Evolutionary conservation across 2,113 vertebrate genomes (phyloP), one percentile per base, ranked within the genome.

Genomic region (Pogona vitticeps): DNA sequence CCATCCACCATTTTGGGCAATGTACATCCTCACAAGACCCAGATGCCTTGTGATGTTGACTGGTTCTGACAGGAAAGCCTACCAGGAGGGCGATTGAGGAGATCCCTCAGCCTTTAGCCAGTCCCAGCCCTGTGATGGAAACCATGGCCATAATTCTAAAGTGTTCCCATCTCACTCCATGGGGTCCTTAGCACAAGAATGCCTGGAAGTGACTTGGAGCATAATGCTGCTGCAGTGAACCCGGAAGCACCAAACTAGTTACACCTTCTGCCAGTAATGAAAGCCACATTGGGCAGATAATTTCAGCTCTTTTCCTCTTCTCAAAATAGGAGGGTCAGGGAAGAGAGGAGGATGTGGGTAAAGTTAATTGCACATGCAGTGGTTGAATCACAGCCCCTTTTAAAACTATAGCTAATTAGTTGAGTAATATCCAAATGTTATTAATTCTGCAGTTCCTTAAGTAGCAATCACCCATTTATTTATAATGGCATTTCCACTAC

Each of bases 391-490:
- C 26, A n/a, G n/a, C 9, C 86, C 81, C 84, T n/a, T 46, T 90
- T 89, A 86, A 91, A 92, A 71, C 73, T 83, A 76, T 42, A 86
- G 58, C 86, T 93, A 85, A 93, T 93, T 82, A 91, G 84, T 89
- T 89, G 92, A 91, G 85, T 92, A 85, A 86, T 82, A 92, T 73
- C 72, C 72, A 91, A 86, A 87, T 0, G 20, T 89, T 90, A 89
- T 87, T 94, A 92, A 90, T 91, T 90, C 86, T 52, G 40, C 70
- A 91, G 76, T 88, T 91, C 88, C 91, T 76, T 88, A 80, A 88
- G 83, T 80, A 80, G 83, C 90, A 78, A 90, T 86, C 84, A 80
- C 61, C 82, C 58, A 14, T 88, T 84, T 84, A 86, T 92, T 88
- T 91, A 90, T 91, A 89, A 91, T 15, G 92, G 85, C 15, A 77